Evolutionary conservation across 2,797 vertebrate species (phyloP), one percentile per base, ranked within the genome.

Genomic region (Linurgus olivaceus): DNA sequence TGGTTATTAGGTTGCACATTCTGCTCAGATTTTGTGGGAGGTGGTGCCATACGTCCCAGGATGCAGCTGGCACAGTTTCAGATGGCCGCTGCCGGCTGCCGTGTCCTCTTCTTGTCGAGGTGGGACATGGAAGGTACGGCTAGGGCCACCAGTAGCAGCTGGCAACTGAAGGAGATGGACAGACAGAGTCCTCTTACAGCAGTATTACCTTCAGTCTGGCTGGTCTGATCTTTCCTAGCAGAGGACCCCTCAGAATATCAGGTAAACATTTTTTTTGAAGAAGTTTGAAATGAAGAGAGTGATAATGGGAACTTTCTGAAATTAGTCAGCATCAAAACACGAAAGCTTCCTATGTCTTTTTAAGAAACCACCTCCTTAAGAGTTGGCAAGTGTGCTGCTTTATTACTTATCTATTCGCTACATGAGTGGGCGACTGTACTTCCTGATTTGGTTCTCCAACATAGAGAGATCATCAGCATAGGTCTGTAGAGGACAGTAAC

Each of bases 291-390:
- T 72, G n/a, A 87, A 66, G 47, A 76, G 92, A 91, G 70, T 1
- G 50, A 91, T 42, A 94, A 90, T 0, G 1, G 79, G 76, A 96
- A 86, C 88, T 94, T 94, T 95, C 93, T 95, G 94, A 95, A 96
- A 94, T 96, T 96, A 97, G 93, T 96, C 89, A 97, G 91, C 87
- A 96, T 96, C 89, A 86, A 90, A 91, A 88, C 93, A 96, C 5
- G 57, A 96, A 96, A 79, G 94, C 96, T 97, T 93, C 91, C 94
- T 82, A 82, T 97, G 86, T 96, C 91, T 95, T 93, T 95, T 95
- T 96, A 96, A 94, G 96, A 95, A 97, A 94, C 93, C 90, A 90
- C 91, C 93, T 97, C 91, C 88, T 95, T 96, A 94, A 80, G 65
- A 85, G 68, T 95, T 94, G 94, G 94, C 93, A 95, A 95, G 96